A percentile compares a stretch with the other conserved stretches of the same genome.
Evolutionary conservation across 2,113 vertebrate genomes (phyloP).

Genomic region (Anolis carolinensis): DNA sequence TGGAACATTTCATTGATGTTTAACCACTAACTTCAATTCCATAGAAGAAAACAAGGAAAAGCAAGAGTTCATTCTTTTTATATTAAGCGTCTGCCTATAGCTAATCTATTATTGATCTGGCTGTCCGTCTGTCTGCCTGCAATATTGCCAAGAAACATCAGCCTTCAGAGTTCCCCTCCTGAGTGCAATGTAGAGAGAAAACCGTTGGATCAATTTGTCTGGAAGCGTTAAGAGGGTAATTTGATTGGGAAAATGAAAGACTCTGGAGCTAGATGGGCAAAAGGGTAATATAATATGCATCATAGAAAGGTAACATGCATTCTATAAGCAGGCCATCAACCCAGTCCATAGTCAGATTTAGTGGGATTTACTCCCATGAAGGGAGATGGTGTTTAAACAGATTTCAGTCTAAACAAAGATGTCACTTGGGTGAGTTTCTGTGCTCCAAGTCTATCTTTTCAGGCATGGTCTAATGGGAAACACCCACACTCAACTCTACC

Average conservation of each 20-base stretch:
- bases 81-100: neutral
- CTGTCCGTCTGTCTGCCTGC: neutral
- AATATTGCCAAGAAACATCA: neutral
- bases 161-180: neutral
- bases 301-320: neutral
- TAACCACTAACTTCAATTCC: neutral
- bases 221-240: constrained; percentile 23
- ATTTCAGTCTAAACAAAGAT: neutral
- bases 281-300: neutral
- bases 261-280: neutral
- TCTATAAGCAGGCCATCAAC: neutral
- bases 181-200: neutral
- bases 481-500: neutral
- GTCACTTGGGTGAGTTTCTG: too few relatives aligned
- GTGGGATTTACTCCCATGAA: neutral
- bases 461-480: neutral
- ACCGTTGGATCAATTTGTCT: constrained; percentile 26
- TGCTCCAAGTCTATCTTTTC: too few relatives aligned
- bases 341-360: neutral
- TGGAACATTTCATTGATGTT: neutral
- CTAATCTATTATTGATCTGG: constrained; percentile 41
- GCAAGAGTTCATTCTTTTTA: constrained; percentile 15
- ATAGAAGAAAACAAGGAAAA: constrained; percentile 1
- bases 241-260: neutral
- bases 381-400: neutral